Percentiles rank a stretch among this genome's conserved stretches.
Conservation (phyloP, 2,113 vertebrate species). For the Gallinago undulata region DNA sequence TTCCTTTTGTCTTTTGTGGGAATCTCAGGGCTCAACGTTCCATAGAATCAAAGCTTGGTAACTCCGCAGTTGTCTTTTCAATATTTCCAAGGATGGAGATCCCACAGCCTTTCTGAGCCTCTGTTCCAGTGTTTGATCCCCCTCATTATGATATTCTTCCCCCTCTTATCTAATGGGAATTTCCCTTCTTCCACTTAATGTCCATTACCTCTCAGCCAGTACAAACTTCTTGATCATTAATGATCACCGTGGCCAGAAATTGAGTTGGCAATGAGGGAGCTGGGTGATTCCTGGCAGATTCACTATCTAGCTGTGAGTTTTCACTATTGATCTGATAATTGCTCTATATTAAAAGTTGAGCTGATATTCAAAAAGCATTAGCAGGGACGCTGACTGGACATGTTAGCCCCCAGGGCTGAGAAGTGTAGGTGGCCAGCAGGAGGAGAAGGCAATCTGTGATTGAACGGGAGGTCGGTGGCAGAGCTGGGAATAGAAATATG, state of each 20-base stretch:
- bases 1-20: neutral
- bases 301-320: neutral
- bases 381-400: neutral
- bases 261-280: neutral
- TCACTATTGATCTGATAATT: neutral
- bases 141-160: rapidly evolving
- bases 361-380: neutral
- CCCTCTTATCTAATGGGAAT: neutral
- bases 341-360: no score
- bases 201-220: neutral
- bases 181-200: neutral
- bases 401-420: neutral
- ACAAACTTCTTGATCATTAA: neutral
- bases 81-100: neutral
- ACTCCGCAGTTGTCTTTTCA: neutral
- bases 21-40: neutral
- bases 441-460: rapidly evolving
- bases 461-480: neutral
- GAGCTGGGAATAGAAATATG: neutral
- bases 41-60: neutral
- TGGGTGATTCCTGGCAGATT: neutral
- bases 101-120: neutral
- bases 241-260: neutral
- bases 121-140: neutral
- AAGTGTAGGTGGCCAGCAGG: neutral